Base-by-base conservation (phyloP, 2,797 vertebrate genomes). In the Brotula barbata region DNA sequence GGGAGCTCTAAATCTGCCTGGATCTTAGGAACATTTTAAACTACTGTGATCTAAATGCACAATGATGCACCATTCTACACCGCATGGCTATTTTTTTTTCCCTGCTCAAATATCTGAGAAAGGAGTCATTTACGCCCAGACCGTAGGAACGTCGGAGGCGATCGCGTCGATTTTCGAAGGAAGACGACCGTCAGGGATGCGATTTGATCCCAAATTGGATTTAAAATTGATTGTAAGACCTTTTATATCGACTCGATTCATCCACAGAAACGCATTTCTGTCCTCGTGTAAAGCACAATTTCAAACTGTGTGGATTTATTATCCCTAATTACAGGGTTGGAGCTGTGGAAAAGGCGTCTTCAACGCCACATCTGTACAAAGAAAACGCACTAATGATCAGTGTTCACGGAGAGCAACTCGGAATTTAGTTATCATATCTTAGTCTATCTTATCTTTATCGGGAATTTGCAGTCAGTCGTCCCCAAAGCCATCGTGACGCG, bases 401-500 rank as follows among this genome's bases (percentile, higher is more conserved):
- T 22, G 12, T 19, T 34, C 9, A 63, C 51, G 49, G 13, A 50
- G 72, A 60, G 19, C 34, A 46, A 48, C 43, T 58, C 54, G 4
- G 25, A 7, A 65, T 16, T 61, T 73, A 58, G 28, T 44, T 59
- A 10, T 58, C 49, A 44, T 66, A 57, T 64, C 40, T 75, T 49
- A 28, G 25, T 8, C 25, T 8, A 28, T 28, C 25, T 28, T 28
- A 28, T 28, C 25, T 28, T 8, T 28, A 4, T 8, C 34, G 58
- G 52, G 28, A 57, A 56, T 67, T 70, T 68, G 56, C 68, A 75
- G 62, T 68, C 49, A 68, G 43, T 58, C 61, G 45, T 68, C 59
- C 57, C 43, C 71, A 44, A 67, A 79, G 48, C 31, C 55, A 60
- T 62, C 68, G 64, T 36, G 52, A 25, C 46, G 53, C 39, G 50